Percentiles rank a stretch among this genome's conserved stretches.
phyloP scores from a whole-genome alignment of 2,113 vertebrate genomes.

The Megaptera novaeangliae region DNA sequence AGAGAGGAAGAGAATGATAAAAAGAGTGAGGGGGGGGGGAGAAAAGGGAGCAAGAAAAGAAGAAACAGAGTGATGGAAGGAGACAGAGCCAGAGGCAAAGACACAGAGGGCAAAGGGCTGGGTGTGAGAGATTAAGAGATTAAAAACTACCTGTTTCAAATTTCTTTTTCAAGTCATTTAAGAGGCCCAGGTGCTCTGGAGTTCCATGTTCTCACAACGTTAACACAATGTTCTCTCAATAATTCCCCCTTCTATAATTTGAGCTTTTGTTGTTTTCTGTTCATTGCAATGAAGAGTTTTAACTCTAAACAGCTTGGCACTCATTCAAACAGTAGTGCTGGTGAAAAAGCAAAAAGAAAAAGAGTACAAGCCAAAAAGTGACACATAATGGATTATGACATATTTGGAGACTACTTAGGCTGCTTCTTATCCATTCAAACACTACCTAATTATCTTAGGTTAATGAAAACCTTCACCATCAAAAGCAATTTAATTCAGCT shows the following conservation, averaged over 20 bases:
- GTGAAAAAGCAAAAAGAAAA: not conserved
- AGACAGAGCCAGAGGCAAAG: not conserved
- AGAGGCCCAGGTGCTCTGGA: not conserved
- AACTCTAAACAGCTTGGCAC: conserved; percentile 24
- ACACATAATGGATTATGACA: not conserved
- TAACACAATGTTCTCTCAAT: not conserved
- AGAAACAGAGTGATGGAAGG: not conserved
- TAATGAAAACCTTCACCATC: not conserved
- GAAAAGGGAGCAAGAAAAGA: not conserved
- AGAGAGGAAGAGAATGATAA: not conserved
- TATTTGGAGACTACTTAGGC: not conserved
- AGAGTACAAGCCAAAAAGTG: not conserved
- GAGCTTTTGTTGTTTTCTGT: conserved; percentile 30
- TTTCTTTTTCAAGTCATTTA: conserved; percentile 6
- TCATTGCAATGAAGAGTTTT: conserved; percentile 37
- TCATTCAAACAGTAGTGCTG: conserved; percentile 1
- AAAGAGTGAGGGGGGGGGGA: not conserved
- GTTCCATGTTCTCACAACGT: not conserved
- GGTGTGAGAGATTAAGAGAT: not conserved
- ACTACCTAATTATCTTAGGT: not conserved
- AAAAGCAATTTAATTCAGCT: not conserved
- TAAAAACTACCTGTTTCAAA: not conserved
- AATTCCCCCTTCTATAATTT: not conserved
- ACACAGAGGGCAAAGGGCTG: not conserved
- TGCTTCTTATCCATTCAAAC: not conserved